Evolutionary conservation across 2,797 vertebrate species (phyloP).

Genomic region (Myotis vivesi): DNA sequence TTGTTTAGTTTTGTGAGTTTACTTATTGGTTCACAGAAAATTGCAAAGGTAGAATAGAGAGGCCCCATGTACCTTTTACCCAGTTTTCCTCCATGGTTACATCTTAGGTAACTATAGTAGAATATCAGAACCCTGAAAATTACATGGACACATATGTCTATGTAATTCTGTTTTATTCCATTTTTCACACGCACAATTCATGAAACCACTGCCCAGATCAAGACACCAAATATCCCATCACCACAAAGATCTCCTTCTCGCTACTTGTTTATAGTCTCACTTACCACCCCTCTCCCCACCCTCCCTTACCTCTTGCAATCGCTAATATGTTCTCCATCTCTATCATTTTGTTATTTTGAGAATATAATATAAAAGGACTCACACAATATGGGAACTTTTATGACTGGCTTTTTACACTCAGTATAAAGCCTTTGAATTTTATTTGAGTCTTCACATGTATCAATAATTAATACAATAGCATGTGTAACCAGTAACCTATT

Average conservation of each 20-base stretch:
- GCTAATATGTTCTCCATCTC: neutral
- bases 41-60: neutral
- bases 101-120: neutral
- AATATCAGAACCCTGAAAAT: neutral
- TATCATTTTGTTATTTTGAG: conserved; percentile 1
- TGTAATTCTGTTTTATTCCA: neutral
- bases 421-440: neutral
- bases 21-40: neutral
- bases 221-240: neutral
- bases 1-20: neutral
- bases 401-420: neutral
- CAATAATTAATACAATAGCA: neutral
- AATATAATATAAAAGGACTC: neutral
- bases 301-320: neutral
- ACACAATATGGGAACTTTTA: neutral
- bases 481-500: neutral
- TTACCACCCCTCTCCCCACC: neutral
- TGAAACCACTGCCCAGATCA: neutral
- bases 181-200: neutral
- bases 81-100: neutral
- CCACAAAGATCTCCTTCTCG: neutral
- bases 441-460: neutral
- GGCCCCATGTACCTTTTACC: neutral
- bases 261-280: neutral
- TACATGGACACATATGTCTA: neutral